A percentile compares a stretch with the other conserved stretches of the same genome.
Conservation (phyloP, 2,888 invertebrate genomes). For the Fragum sueziense region DNA sequence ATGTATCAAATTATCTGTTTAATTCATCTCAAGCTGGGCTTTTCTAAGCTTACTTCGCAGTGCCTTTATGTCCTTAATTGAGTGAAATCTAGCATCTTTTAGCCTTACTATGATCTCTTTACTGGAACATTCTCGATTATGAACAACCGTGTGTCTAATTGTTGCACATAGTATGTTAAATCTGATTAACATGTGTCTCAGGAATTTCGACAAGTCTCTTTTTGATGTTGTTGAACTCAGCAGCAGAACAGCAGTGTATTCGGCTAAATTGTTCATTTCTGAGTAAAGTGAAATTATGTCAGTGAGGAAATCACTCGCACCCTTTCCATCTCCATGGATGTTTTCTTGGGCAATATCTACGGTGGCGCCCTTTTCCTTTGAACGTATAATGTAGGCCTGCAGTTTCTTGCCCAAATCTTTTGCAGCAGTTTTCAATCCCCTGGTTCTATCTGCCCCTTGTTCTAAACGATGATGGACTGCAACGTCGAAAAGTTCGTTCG, state of each 20-base stretch:
- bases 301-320: constrained; percentile 42
- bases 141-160: background rate
- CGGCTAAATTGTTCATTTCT: constrained; percentile 60
- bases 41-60: constrained; percentile 4
- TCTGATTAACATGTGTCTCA: background rate
- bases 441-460: constrained; percentile 35
- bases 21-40: too few species aligned
- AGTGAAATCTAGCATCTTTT: constrained; percentile 32
- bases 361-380: background rate
- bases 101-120: constrained; percentile 28
- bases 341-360: background rate
- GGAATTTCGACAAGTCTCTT: background rate
- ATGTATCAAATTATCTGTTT: too few species aligned
- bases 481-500: constrained; percentile 34
- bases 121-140: background rate
- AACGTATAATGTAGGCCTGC: constrained; percentile 20
- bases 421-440: constrained; percentile 29
- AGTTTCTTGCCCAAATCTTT: constrained; percentile 36
- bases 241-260: constrained; percentile 56
- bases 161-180: background rate
- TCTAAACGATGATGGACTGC: constrained; percentile 50
- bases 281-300: constrained; percentile 55
- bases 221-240: constrained; percentile 2
- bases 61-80: constrained; percentile 26
- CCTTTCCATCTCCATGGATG: constrained; percentile 26